Conservation (phyloP, 2,888 invertebrate genomes). For the Euplexia lucipara region DNA sequence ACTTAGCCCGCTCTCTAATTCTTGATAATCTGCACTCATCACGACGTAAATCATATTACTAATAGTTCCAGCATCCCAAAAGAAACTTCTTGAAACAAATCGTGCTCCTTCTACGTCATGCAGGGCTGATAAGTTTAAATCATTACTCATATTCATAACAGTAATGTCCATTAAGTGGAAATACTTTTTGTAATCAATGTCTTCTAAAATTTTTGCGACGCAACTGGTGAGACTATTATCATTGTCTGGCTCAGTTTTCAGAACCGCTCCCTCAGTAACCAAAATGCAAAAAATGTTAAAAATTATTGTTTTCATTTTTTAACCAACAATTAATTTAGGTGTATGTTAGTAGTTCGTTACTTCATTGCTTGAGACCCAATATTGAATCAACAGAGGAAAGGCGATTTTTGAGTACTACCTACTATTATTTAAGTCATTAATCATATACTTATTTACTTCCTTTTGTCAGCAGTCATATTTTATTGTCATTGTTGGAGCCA, state of each 20-base stretch:
- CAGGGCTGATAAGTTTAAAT: conserved; percentile 54
- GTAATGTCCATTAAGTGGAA: conserved; percentile 56
- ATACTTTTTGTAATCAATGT: conserved; percentile 38
- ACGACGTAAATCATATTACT: conserved; percentile 65
- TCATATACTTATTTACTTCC: conserved; percentile 16
- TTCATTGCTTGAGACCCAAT: neutral
- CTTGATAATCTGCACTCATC: conserved; percentile 56
- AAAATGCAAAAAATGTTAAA: conserved; percentile 7
- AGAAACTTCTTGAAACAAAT: conserved; percentile 63
- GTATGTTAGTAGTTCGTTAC: neutral
- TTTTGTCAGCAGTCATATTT: conserved; percentile 1
- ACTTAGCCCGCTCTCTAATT: conserved; percentile 59
- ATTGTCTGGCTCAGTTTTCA: conserved; percentile 20
- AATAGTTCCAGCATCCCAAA: conserved; percentile 53
- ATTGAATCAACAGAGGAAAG: neutral
- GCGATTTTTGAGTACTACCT: conserved; percentile 5
- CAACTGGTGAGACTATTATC: conserved; percentile 48
- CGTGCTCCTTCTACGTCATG: conserved; percentile 56
- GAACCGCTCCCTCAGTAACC: conserved; percentile 3
- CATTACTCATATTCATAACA: conserved; percentile 62
- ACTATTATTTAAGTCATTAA: conserved; percentile 18
- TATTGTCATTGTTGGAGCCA: neutral
- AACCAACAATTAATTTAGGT: neutral
- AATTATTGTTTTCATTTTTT: conserved; percentile 19
- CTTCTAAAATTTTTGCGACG: conserved; percentile 56